phyloP scores from a whole-genome alignment of 37 sponge, comb jelly and placozoan species.

The Theonella swinhoei region DNA sequence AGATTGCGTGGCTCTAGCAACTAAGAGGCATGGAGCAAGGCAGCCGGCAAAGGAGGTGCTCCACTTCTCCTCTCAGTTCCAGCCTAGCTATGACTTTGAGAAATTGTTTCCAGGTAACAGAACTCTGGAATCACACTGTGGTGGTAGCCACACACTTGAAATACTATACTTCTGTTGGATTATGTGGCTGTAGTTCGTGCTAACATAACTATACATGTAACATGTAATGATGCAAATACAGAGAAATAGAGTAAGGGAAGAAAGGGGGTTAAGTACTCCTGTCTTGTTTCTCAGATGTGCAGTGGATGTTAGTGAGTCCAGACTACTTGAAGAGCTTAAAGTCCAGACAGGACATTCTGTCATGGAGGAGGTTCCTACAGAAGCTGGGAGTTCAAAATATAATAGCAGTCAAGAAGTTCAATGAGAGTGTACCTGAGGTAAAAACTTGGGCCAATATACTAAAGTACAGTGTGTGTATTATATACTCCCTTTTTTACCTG shows the following conservation, averaged over 20 bases:
- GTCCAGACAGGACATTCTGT: background rate
- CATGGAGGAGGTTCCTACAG: conserved; percentile 32
- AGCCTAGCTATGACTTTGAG: conserved; percentile 11
- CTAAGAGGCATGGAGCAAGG: conserved; percentile 11
- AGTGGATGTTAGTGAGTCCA: conserved; percentile 30
- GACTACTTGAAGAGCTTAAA: conserved; percentile 8
- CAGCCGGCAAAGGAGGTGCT: conserved; percentile 30
- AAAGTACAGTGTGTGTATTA: background rate
- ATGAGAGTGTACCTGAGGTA: conserved; percentile 23
- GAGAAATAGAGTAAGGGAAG: too few species aligned
- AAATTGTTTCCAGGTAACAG: conserved; percentile 52
- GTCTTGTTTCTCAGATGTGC: conserved; percentile 10
- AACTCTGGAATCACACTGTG: background rate
- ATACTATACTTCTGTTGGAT: background rate
- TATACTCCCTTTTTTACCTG: background rate
- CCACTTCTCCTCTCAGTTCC: conserved; percentile 37
- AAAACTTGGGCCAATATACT: background rate
- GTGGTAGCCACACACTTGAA: background rate
- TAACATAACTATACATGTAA: conserved; percentile 6
- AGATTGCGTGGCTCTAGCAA: conserved; percentile 27
- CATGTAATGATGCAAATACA: too few species aligned
- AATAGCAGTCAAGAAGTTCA: conserved; percentile 36
- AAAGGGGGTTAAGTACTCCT: too few species aligned
- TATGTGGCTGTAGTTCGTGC: background rate
- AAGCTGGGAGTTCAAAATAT: conserved; percentile 42